Evolutionary conservation across 2,888 invertebrate species (phyloP), one percentile per base, ranked within the genome.

Genomic region (Philopedon plagiatum): DNA sequence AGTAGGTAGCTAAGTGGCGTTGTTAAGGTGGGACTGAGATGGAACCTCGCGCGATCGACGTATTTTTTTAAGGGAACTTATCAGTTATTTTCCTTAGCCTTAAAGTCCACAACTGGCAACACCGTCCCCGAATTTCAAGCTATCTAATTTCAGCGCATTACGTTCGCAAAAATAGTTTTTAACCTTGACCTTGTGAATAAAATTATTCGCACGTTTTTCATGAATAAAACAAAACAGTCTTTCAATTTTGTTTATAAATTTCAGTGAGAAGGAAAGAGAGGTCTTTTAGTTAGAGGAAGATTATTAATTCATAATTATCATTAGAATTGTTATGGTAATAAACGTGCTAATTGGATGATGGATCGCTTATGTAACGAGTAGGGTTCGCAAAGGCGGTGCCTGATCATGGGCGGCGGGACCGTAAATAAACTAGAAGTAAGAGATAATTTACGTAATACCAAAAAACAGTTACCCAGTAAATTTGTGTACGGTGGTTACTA

Each of bases 171-270:
- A 46, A 46, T n/a, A 46, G 21, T 46, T 46, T 46, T 46, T 46
- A 46, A 46, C 62, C 62, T 62, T 62, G 62, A 46, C 62, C 62
- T 62, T 62, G 46, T 62, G 62, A 21, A 21, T 19, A n/a, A 46
- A 21, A 23, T 46, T 23, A 46, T 46, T 46, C 46, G 46, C 46
- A 23, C 11, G 23, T 23, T 46, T 46, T 46, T 46, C 46, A 46
- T 46, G 46, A 46, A 46, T 46, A 46, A 46, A 46, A 46, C 46
- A 62, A 62, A 44, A 46, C 46, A 18, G 23, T 13, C 39, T 23
- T 39, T 41, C 15, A 39, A 62, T 44, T 39, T 34, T 11, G 15
- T 39, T 39, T 39, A 15, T 39, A 2, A 15, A 39, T 39, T 15
- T 15, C 5, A 39, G 15, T 3, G 39, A 39, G 15, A 39, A 39